These are phyloP conservation scores for Tupaia chinensis DNA, from an alignment of 2,113 vertebrate genomes.

Conservation along the genomic window DNA sequence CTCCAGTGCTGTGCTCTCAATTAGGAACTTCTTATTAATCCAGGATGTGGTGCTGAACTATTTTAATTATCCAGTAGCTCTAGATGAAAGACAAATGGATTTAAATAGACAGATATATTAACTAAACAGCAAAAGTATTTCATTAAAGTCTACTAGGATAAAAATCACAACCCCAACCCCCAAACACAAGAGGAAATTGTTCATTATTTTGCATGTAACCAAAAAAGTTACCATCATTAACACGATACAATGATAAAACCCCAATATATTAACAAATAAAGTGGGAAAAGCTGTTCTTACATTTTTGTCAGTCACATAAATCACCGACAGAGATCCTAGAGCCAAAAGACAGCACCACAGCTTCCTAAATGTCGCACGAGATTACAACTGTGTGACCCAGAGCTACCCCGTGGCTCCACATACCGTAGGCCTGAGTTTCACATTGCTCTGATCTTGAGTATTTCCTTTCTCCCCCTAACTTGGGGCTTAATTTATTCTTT, in stretches of 20 bases:
- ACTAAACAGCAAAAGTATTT: slow-evolving; percentile 48
- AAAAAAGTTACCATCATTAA: background rate
- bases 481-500: background rate
- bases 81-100: slow-evolving; percentile 61
- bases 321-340: background rate
- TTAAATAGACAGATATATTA: slow-evolving; percentile 70
- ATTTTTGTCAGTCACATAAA: slow-evolving; percentile 7
- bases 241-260: background rate
- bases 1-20: slow-evolving; percentile 7
- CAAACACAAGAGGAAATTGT: background rate
- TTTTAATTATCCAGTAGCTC: slow-evolving; percentile 59
- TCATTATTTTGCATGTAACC: background rate
- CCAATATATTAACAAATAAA: background rate
- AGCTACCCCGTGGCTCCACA: background rate
- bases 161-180: background rate
- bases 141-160: slow-evolving; percentile 55
- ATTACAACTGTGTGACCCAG: rapidly evolving
- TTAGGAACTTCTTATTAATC: slow-evolving; percentile 35
- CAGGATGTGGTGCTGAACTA: slow-evolving; percentile 32
- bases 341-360: background rate
- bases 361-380: background rate
- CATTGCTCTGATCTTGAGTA: background rate
- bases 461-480: background rate
- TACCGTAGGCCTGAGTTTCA: background rate
- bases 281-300: background rate